Evolutionary conservation across 2,888 invertebrate genomes (phyloP).

Genomic region (Xylocampa areola): DNA sequence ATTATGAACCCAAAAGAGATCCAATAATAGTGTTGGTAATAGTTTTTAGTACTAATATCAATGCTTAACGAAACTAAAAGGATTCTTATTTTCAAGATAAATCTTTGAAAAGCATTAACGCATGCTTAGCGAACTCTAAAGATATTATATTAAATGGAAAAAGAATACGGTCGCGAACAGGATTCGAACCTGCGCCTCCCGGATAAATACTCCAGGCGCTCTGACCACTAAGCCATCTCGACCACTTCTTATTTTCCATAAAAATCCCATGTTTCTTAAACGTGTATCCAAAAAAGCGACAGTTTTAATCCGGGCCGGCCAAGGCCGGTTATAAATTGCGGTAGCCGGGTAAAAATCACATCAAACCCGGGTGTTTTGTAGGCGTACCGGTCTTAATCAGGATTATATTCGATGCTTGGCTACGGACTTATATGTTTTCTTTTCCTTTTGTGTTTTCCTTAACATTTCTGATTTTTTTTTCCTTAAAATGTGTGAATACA

Average conservation of each 20-base stretch:
- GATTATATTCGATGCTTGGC: constrained; percentile 43
- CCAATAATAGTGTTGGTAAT: too few relatives aligned
- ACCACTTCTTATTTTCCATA: not conserved
- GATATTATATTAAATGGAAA: too few relatives aligned
- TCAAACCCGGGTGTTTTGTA: constrained; percentile 50
- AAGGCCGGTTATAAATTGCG: constrained; percentile 62
- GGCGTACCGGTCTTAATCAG: constrained; percentile 35
- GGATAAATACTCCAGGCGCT: too few relatives aligned
- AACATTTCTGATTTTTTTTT: constrained; percentile 17
- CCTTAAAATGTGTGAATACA: not conserved
- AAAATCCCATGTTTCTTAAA: constrained; percentile 40
- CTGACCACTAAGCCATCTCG: too few relatives aligned
- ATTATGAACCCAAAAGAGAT: too few relatives aligned
- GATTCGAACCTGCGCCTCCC: too few relatives aligned
- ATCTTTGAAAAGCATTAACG: too few relatives aligned
- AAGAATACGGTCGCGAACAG: too few relatives aligned
- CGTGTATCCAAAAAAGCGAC: constrained; percentile 41
- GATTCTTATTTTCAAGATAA: too few relatives aligned
- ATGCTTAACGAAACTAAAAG: too few relatives aligned
- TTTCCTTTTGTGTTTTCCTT: constrained; percentile 20
- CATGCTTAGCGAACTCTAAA: too few relatives aligned
- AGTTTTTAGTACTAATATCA: too few relatives aligned
- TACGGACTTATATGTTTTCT: constrained; percentile 6
- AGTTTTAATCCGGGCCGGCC: constrained; percentile 59
- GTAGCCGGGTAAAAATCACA: constrained; percentile 56